These are phyloP conservation scores for Pseudochirops corinnae DNA, from an alignment of 2,797 vertebrate genomes.

Conservation along the genomic window DNA sequence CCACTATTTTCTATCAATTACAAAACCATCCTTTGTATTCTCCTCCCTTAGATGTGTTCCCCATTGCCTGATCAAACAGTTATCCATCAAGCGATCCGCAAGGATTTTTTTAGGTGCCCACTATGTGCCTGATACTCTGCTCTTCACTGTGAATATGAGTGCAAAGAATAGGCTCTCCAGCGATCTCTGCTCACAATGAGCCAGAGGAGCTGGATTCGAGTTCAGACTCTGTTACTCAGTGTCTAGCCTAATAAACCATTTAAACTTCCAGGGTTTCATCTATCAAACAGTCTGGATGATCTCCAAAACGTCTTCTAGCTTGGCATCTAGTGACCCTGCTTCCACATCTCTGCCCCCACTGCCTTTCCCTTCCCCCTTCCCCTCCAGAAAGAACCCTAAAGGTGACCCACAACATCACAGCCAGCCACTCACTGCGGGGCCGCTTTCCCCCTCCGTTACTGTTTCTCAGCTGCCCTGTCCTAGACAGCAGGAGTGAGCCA, in stretches of 20 bases:
- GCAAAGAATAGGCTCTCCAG: neutral
- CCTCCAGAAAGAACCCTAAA: too few relatives aligned
- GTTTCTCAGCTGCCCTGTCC: neutral
- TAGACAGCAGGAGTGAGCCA: constrained; percentile 11
- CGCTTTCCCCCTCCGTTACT: neutral
- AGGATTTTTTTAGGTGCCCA: neutral
- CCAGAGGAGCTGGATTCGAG: neutral
- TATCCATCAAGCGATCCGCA: neutral
- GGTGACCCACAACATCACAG: neutral
- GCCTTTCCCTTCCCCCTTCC: neutral
- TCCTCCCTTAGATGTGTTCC: neutral
- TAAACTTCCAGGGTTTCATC: neutral
- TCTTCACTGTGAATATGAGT: neutral
- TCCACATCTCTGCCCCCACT: neutral
- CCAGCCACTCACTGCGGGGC: neutral
- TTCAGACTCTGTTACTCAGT: neutral
- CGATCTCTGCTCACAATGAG: neutral
- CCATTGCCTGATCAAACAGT: too few relatives aligned
- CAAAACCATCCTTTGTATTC: neutral
- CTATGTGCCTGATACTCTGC: neutral
- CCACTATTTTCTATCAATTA: neutral
- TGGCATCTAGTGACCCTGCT: neutral
- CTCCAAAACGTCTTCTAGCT: neutral
- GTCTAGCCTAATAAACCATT: neutral
- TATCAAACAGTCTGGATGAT: neutral